Evolutionary conservation across 2,113 vertebrate genomes (phyloP).

Genomic region (Eidolon helvum): DNA sequence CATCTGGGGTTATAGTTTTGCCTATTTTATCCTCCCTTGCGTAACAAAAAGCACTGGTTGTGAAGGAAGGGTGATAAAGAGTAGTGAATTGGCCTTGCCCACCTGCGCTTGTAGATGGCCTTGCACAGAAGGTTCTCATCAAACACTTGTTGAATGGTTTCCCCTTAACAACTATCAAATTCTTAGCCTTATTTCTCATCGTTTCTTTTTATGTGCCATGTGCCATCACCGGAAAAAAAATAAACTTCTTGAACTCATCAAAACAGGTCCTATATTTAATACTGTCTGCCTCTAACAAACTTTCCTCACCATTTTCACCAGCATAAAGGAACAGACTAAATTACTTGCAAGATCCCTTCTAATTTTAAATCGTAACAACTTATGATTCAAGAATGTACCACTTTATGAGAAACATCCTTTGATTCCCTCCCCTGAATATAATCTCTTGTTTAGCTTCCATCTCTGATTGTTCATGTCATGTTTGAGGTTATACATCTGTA

Average conservation of each 20-base stretch:
- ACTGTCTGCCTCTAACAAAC: not conserved
- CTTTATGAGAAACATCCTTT: not conserved
- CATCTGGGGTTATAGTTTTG: not conserved
- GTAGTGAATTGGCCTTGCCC: not conserved
- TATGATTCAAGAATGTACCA: not conserved
- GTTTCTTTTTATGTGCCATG: not conserved
- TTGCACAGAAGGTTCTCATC: not conserved
- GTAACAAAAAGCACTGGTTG: not conserved
- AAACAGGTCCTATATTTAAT: not conserved
- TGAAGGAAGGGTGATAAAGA: not conserved
- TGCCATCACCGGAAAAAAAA: not conserved
- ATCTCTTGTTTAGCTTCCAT: not conserved
- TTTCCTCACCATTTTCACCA: not conserved
- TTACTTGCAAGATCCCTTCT: not conserved
- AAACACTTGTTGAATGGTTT: not conserved
- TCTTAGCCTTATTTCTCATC: not conserved
- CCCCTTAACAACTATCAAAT: not conserved
- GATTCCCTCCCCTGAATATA: not conserved
- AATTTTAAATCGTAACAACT: not conserved
- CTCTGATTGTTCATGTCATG: too few species aligned
- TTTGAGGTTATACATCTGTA: not conserved
- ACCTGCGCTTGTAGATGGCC: not conserved
- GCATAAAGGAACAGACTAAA: not conserved
- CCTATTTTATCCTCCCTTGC: not conserved
- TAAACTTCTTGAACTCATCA: not conserved